Evolutionary conservation across 2,888 invertebrate species (phyloP).

Genomic region (Drosophila flavopinicola): DNA sequence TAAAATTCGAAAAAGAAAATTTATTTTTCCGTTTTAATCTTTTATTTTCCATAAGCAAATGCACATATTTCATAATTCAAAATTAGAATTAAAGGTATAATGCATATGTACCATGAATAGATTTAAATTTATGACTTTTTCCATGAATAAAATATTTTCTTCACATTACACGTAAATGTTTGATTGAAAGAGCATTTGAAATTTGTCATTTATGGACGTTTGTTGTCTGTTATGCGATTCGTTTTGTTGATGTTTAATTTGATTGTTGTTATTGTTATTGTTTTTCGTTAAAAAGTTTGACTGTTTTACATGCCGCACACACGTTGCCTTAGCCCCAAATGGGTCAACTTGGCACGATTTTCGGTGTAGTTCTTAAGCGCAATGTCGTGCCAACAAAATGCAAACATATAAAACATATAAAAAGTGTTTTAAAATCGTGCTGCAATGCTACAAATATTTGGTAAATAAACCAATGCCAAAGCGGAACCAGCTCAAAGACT

Average conservation of each 20-base stretch:
- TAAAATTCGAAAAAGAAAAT: no score
- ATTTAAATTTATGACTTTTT: no score
- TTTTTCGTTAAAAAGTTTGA: constrained; percentile 44
- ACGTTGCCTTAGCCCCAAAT: constrained; percentile 43
- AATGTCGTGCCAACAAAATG: constrained; percentile 65
- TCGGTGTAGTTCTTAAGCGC: constrained; percentile 58
- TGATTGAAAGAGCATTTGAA: constrained; percentile 21
- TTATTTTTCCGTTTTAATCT: no score
- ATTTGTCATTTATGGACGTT: background rate
- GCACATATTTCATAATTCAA: no score
- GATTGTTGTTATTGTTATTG: constrained; percentile 46
- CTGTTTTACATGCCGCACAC: constrained; percentile 53
- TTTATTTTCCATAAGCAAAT: no score
- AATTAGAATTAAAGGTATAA: no score
- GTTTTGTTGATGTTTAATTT: constrained; percentile 33
- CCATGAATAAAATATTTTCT: background rate
- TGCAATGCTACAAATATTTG: constrained; percentile 65
- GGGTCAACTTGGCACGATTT: constrained; percentile 65
- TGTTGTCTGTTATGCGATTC: constrained; percentile 20
- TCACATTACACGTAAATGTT: no score
- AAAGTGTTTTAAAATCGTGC: constrained; percentile 60
- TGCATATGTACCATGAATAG: no score
- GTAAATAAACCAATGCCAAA: constrained; percentile 62
- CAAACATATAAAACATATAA: constrained; percentile 49
- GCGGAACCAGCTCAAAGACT: constrained; percentile 52